A percentile compares a stretch with the other conserved stretches of the same genome.
phyloP scores from a whole-genome alignment of 1,140 invertebrate species.

The Vanessa atalanta region DNA sequence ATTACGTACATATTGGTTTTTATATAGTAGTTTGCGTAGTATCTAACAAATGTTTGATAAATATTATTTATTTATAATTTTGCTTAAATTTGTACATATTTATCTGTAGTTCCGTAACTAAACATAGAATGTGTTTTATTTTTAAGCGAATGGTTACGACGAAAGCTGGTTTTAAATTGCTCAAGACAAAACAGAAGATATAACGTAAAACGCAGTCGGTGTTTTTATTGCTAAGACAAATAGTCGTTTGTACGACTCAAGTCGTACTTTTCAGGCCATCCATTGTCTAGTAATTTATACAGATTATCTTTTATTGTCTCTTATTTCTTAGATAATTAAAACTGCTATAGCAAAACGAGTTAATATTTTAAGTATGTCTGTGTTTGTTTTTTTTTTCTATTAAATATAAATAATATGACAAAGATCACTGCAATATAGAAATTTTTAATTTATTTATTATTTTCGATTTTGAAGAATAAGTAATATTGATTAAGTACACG shows the following conservation, averaged over 20 bases:
- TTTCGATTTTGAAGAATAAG: no score
- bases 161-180: slow-evolving; percentile 14
- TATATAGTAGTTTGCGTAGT: no score
- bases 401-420: no score
- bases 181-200: slow-evolving; percentile 16
- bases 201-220: slow-evolving; percentile 24
- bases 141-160: background rate
- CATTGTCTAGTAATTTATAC: slow-evolving; percentile 19
- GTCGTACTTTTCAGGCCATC: slow-evolving; percentile 11
- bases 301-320: slow-evolving; percentile 6
- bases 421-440: no score
- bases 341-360: background rate
- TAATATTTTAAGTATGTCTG: no score
- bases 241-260: slow-evolving; percentile 24
- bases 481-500: no score
- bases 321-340: background rate
- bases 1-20: no score
- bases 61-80: no score
- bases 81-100: no score
- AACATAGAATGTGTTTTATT: background rate
- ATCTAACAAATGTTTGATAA: no score
- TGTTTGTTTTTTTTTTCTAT: no score
- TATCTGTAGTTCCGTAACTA: background rate
- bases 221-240: slow-evolving; percentile 32
- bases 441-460: no score